Conservation (phyloP, 2,888 invertebrate genomes). For the Coenonympha glycerion region DNA sequence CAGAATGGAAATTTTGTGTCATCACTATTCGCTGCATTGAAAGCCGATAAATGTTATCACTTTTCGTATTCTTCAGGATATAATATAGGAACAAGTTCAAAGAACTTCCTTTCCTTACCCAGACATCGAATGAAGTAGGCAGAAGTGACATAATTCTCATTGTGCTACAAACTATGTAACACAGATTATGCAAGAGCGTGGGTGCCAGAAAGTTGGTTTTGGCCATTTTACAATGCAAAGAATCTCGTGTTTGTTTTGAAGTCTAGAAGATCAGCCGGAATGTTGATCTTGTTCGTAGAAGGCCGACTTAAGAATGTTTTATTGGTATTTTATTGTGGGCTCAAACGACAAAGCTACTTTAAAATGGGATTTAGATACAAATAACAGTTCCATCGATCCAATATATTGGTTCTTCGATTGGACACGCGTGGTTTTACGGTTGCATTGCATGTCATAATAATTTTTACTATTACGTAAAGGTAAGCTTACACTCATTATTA, state of each 20-base stretch:
- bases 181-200: conserved; percentile 46
- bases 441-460: too few species aligned
- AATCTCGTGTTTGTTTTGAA: background rate
- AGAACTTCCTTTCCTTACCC: background rate
- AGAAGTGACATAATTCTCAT: background rate
- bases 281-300: conserved; percentile 1
- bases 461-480: too few species aligned
- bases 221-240: conserved; percentile 10
- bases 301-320: background rate
- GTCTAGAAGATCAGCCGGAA: conserved; percentile 2
- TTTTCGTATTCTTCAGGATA: background rate
- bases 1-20: too few species aligned
- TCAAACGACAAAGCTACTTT: background rate
- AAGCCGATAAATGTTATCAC: too few species aligned
- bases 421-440: too few species aligned
- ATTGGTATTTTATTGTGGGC: background rate
- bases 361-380: background rate
- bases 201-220: conserved; percentile 32
- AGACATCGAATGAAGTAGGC: background rate
- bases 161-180: conserved; percentile 16
- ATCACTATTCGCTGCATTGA: too few species aligned
- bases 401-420: too few species aligned
- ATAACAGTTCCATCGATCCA: background rate
- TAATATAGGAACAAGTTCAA: background rate
- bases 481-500: too few species aligned